Conservation (phyloP, 2,888 invertebrate genomes). For the Pammene aurita region DNA sequence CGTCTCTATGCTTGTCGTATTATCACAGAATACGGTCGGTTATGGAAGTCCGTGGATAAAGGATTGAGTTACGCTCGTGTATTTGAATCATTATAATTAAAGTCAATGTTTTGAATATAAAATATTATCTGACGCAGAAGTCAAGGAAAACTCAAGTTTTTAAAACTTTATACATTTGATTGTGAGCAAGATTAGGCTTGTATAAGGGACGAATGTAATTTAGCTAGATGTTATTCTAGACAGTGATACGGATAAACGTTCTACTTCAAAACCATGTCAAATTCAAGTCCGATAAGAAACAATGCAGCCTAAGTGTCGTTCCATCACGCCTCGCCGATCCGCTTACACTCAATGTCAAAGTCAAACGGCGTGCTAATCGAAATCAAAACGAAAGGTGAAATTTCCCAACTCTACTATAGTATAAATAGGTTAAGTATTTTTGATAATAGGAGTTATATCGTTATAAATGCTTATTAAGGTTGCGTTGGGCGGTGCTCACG, state of each 20-base stretch:
- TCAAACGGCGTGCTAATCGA: slow-evolving; percentile 32
- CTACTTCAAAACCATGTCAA: slow-evolving; percentile 19
- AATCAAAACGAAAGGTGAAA: slow-evolving; percentile 33
- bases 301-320: slow-evolving; percentile 22
- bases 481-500: slow-evolving; percentile 71
- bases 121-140: not conserved
- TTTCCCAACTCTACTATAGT: slow-evolving; percentile 33
- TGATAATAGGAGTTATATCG: slow-evolving; percentile 77
- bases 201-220: no score
- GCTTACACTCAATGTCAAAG: slow-evolving; percentile 36
- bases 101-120: not conserved
- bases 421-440: slow-evolving; percentile 80
- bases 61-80: slow-evolving; percentile 7
- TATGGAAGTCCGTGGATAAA: slow-evolving; percentile 23
- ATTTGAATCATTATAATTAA: slow-evolving; percentile 1
- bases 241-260: slow-evolving; percentile 13
- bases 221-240: not conserved
- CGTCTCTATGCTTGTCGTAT: slow-evolving; percentile 40
- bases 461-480: slow-evolving; percentile 78
- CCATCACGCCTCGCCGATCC: slow-evolving; percentile 21
- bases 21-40: slow-evolving; percentile 25
- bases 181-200: no score
- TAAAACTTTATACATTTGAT: not conserved
- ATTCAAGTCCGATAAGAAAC: slow-evolving; percentile 16
- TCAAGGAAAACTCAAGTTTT: no score